Evolutionary conservation across 2,113 vertebrate genomes (phyloP).

Genomic region (Numida meleagris): DNA sequence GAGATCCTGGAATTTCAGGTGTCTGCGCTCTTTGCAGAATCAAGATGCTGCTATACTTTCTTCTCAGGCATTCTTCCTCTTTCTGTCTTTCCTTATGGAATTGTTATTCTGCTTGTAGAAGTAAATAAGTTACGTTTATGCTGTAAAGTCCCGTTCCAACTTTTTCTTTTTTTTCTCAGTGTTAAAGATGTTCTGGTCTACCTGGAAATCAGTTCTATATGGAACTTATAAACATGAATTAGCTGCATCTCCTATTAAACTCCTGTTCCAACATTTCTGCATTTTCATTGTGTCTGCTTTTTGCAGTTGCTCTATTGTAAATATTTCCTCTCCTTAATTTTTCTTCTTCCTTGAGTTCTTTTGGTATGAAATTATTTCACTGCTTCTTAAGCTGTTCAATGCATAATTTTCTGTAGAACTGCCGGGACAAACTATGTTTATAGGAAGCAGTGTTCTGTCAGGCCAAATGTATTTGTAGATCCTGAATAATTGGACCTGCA

Average conservation of each 20-base stretch:
- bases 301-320: neutral
- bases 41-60: neutral
- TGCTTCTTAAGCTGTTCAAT: neutral
- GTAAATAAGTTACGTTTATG: neutral
- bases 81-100: neutral
- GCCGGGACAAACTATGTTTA: neutral
- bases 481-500: neutral
- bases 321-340: neutral
- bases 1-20: neutral
- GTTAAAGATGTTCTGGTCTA: neutral
- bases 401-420: neutral
- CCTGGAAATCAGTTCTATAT: neutral
- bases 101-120: neutral
- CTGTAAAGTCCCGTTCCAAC: neutral
- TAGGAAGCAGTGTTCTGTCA: neutral
- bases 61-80: neutral
- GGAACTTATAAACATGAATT: neutral
- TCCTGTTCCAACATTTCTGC: neutral
- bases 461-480: neutral
- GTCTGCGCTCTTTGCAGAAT: neutral
- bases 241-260: neutral
- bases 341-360: neutral
- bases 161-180: neutral
- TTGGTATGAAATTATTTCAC: neutral
- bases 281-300: neutral